These are phyloP conservation scores for Keiferia lycopersicella DNA, from an alignment of 2,888 invertebrate species.

Conservation along the genomic window DNA sequence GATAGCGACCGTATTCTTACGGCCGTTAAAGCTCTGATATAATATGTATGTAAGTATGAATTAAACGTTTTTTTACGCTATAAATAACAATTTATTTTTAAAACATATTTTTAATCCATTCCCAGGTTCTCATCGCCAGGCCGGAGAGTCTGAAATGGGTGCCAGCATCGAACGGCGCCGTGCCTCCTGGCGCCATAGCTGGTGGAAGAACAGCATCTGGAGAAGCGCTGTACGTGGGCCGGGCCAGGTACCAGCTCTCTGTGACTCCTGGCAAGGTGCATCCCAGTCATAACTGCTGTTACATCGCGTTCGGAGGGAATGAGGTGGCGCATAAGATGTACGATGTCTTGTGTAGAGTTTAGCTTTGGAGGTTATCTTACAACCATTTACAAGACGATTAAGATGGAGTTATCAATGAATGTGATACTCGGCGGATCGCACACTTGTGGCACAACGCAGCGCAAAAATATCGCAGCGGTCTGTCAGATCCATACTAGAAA, in stretches of 20 bases:
- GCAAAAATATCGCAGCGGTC: too few relatives aligned
- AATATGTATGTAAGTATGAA: too few relatives aligned
- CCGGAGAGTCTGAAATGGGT: conserved; percentile 75
- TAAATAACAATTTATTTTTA: background rate
- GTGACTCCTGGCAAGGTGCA: conserved; percentile 82
- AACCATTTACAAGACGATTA: too few relatives aligned
- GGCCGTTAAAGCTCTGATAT: too few relatives aligned
- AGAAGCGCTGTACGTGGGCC: conserved; percentile 78
- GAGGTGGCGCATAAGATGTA: conserved; percentile 71
- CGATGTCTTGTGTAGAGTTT: conserved; percentile 65
- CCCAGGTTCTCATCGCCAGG: conserved; percentile 56
- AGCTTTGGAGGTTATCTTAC: too few relatives aligned
- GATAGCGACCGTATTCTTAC: too few relatives aligned
- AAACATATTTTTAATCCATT: background rate
- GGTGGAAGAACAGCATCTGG: conserved; percentile 75
- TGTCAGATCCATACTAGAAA: too few relatives aligned
- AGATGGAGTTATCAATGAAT: too few relatives aligned
- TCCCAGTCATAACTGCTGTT: conserved; percentile 66
- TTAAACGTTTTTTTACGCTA: too few relatives aligned
- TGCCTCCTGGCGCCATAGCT: conserved; percentile 79
- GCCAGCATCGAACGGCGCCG: conserved; percentile 72
- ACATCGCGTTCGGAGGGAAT: conserved; percentile 66
- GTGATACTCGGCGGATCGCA: too few relatives aligned
- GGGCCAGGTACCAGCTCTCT: conserved; percentile 79
- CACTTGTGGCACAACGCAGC: too few relatives aligned